Percentiles rank a stretch among this genome's conserved stretches.
Conservation (phyloP, 2,888 invertebrate genomes). For the Apamea epomidion region DNA sequence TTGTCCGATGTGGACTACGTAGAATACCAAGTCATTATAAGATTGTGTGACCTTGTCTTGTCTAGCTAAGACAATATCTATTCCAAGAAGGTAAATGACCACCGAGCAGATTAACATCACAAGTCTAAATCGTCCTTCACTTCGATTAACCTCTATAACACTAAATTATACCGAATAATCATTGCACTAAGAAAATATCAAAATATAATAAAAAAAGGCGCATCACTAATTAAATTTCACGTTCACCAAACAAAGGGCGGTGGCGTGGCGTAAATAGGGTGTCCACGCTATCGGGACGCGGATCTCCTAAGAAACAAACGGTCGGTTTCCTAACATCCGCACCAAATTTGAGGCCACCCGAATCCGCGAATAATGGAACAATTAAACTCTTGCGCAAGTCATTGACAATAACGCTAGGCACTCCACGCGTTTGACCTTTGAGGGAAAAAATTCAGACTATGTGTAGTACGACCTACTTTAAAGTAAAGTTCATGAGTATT, state of each 20-base stretch:
- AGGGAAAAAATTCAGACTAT: constrained; percentile 53
- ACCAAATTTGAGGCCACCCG: constrained; percentile 69
- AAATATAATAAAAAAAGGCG: constrained; percentile 27
- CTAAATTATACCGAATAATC: constrained; percentile 17
- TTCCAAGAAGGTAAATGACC: constrained; percentile 20
- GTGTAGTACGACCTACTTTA: constrained; percentile 49
- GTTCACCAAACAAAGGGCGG: constrained; percentile 58
- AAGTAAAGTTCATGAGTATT: constrained; percentile 49
- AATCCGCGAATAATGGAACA: constrained; percentile 75
- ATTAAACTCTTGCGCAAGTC: constrained; percentile 75
- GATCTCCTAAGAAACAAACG: constrained; percentile 66
- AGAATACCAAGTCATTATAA: background rate
- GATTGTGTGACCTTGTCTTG: background rate
- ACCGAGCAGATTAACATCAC: constrained; percentile 12
- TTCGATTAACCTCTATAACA: constrained; percentile 6
- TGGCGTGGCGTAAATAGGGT: constrained; percentile 65
- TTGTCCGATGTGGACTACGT: too few relatives aligned
- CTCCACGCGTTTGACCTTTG: constrained; percentile 64
- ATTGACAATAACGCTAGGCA: constrained; percentile 73
- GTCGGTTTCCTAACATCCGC: constrained; percentile 75
- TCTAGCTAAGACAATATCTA: background rate
- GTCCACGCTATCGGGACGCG: constrained; percentile 65
- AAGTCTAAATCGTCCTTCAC: constrained; percentile 17
- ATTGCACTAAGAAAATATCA: constrained; percentile 27
- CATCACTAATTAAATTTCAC: constrained; percentile 58